Evolutionary conservation across 23 tunicate genomes (phyloP).

Genomic region (Styela clava): DNA sequence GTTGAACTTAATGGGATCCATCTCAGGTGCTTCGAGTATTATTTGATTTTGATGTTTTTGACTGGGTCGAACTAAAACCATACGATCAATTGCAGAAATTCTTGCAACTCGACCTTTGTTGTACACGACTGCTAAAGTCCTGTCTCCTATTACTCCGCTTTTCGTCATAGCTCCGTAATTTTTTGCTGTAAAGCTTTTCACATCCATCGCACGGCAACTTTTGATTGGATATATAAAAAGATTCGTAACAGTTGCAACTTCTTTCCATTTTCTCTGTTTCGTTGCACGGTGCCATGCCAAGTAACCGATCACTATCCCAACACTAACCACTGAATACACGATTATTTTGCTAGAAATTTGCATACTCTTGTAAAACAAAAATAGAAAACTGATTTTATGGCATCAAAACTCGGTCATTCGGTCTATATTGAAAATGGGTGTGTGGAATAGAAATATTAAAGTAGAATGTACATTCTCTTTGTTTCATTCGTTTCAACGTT

Average conservation of each 20-base stretch:
- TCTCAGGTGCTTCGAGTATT: not conserved
- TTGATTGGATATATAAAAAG: constrained; percentile 39
- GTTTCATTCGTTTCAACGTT: no score
- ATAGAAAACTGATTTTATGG: no score
- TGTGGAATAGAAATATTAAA: no score
- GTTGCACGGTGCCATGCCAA: not conserved
- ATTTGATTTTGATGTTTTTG: no score
- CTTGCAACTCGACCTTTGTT: not conserved
- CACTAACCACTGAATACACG: not conserved
- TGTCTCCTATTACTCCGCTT: not conserved
- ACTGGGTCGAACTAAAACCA: not conserved
- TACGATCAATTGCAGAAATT: not conserved
- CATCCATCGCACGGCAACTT: constrained; percentile 9
- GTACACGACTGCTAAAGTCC: not conserved
- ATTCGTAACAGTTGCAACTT: constrained; percentile 31
- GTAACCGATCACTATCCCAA: not conserved
- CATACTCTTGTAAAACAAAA: no score
- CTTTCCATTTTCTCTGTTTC: constrained; percentile 21
- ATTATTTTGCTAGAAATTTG: not conserved
- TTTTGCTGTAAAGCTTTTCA: not conserved
- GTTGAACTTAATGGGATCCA: not conserved
- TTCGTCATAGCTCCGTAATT: not conserved
- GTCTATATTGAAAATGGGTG: no score
- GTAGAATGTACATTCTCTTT: no score
- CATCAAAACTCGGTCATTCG: no score